Evolutionary conservation across 2,888 invertebrate species (phyloP).

Genomic region (Syritta pipiens): DNA sequence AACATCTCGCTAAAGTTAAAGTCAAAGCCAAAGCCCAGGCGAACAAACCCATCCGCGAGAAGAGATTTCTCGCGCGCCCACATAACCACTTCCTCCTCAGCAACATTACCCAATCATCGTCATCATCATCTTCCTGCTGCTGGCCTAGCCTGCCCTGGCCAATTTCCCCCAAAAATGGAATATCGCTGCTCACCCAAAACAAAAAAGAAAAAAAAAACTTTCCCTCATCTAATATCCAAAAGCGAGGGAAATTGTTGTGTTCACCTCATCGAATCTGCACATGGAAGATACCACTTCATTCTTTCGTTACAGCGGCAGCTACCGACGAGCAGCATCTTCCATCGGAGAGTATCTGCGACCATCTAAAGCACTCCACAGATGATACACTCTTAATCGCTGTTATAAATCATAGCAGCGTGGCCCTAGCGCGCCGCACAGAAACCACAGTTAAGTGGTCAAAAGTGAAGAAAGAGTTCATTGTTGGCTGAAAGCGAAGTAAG

Average conservation of each 20-base stretch:
- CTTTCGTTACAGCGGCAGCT: constrained; percentile 27
- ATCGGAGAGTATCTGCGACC: constrained; percentile 5
- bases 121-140: constrained; percentile 27
- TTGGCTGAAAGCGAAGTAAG: neutral
- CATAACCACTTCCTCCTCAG: constrained; percentile 46
- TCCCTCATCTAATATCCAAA: constrained; percentile 31
- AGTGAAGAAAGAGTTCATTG: constrained; percentile 1
- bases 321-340: constrained; percentile 22
- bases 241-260: constrained; percentile 33
- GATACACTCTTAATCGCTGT: constrained; percentile 63
- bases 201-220: constrained; percentile 37
- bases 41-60: neutral
- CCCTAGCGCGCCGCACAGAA: neutral
- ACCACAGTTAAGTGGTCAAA: constrained; percentile 44
- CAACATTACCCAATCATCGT: constrained; percentile 43
- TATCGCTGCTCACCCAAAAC: constrained; percentile 32
- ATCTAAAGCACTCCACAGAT: constrained; percentile 16
- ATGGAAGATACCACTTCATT: constrained; percentile 28
- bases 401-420: constrained; percentile 57
- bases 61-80: constrained; percentile 41
- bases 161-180: constrained; percentile 61
- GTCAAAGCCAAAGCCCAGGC: neutral
- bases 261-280: too few species aligned
- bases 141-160: constrained; percentile 34
- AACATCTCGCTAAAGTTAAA: neutral